A percentile compares a stretch with the other conserved stretches of the same genome.
phyloP scores from a whole-genome alignment of 2,888 invertebrate genomes.

The Drosophila yooni region DNA sequence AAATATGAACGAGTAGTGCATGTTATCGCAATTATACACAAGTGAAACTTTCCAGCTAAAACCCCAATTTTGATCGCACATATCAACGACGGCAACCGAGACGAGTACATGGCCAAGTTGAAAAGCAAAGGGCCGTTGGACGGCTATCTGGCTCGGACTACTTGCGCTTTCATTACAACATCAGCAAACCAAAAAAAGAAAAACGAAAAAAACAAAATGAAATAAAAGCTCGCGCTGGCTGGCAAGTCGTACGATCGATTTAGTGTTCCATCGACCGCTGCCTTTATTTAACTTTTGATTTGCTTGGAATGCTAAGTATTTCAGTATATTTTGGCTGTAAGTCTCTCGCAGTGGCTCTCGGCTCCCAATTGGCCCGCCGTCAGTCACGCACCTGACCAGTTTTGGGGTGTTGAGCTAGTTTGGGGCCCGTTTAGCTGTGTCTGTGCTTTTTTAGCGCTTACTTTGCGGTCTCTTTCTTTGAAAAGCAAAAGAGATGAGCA shows the following conservation, averaged over 20 bases:
- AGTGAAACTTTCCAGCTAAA: constrained; percentile 39
- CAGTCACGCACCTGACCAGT: constrained; percentile 61
- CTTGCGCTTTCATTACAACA: constrained; percentile 74
- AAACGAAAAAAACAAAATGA: constrained; percentile 10
- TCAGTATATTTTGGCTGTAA: constrained; percentile 44
- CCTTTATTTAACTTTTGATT: constrained; percentile 63
- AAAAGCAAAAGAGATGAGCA: constrained; percentile 36
- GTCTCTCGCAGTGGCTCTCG: constrained; percentile 41
- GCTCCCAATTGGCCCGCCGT: constrained; percentile 43
- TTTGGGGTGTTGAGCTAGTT: constrained; percentile 60
- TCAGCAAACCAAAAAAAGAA: constrained; percentile 33
- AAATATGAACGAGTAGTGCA: constrained; percentile 13
- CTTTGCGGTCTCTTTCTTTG: constrained; percentile 57
- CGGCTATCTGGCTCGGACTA: constrained; percentile 36
- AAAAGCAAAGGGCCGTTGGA: constrained; percentile 38
- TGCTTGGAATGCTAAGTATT: constrained; percentile 68
- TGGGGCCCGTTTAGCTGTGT: constrained; percentile 48
- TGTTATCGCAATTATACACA: constrained; percentile 16
- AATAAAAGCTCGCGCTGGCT: constrained; percentile 32
- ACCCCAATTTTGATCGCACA: constrained; percentile 21
- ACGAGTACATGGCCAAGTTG: constrained; percentile 11
- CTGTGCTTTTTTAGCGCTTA: constrained; percentile 51
- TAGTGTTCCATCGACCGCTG: constrained; percentile 21
- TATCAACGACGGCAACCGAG: background rate
- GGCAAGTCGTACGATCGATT: constrained; percentile 49